Percentiles rank a stretch among this genome's conserved stretches.
These are phyloP conservation scores for Ptilonorhynchus violaceus DNA, from an alignment of 2,113 vertebrate species.

Conservation along the genomic window DNA sequence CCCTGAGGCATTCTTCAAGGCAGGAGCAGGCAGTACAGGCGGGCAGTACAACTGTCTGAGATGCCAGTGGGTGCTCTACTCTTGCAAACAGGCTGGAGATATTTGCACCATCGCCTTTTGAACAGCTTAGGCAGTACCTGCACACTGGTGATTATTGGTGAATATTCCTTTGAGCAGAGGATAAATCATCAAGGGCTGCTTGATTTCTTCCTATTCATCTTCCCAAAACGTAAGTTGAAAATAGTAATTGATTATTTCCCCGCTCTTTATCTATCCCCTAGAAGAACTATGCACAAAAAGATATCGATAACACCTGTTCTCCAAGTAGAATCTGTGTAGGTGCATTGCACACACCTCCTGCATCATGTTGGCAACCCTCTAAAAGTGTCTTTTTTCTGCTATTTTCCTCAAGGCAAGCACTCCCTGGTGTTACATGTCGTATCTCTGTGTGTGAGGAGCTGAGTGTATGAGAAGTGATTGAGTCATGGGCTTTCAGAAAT, in stretches of 20 bases:
- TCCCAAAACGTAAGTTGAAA: background rate
- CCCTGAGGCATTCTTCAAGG: background rate
- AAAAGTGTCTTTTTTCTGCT: background rate
- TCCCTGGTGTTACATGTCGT: background rate
- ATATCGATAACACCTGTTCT: background rate
- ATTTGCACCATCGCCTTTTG: background rate
- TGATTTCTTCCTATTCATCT: background rate
- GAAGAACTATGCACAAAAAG: background rate
- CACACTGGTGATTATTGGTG: background rate
- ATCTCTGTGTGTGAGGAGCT: background rate
- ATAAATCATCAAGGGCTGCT: background rate
- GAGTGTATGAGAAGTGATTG: background rate
- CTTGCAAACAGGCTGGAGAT: background rate
- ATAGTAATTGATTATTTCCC: background rate
- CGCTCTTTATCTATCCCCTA: background rate
- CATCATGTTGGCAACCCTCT: accelerated
- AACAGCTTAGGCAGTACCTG: background rate
- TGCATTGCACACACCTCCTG: background rate
- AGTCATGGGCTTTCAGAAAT: background rate
- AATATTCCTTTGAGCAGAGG: background rate
- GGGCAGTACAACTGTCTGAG: background rate
- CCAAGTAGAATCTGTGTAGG: background rate
- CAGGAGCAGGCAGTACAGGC: too few relatives aligned
- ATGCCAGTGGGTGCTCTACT: background rate
- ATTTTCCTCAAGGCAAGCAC: accelerated